Evolutionary conservation across 1,140 invertebrate species (phyloP), one percentile per base, ranked within the genome.

Genomic region (Lucilia sericata): DNA sequence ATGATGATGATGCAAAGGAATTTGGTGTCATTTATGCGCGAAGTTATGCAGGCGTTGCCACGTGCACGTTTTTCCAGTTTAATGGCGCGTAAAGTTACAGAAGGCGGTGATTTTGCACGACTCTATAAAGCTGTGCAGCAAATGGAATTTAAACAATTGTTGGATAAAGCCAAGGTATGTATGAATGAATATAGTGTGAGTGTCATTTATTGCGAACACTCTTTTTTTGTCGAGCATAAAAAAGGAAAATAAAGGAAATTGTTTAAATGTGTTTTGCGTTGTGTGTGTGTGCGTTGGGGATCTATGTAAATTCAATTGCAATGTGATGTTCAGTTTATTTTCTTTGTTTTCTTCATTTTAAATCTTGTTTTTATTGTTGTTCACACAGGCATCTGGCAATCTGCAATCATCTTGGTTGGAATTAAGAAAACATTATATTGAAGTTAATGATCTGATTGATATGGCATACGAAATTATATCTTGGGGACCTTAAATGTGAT

Each of bases 1-100:
- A 86, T 86, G 9, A 42, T 88, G 51, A 88, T 89, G 85, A 75
- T 88, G 8, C 83, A 86, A 5, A 86, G 88, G 0, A 88, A 88
- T 70, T 84, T 89, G 1, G 86, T 82, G 3, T 87, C 87, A 17
- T 89, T 89, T 55, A 84, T 88, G 0, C 81, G 76, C 0, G 88
- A 89, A 42, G 82, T 84, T 10, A 21, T 89, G 3, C 86, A 87
- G 19, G 85, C 14, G 25, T n/a, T 89, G 78, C 88, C 88, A 0
- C 85, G 88, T 1, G 84, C 85, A 19, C 84, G 87, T 60, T 83
- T 89, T 65, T 85, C 84, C 19, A 85, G 84, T 4, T 65, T 89
- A 51, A 88, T 88, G 82, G 75, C 86, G 17, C 87, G 86, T n/a
- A 90, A 90, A 70, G 81, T 87, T 70, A 74, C 83, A 1, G 86